Base-by-base conservation (phyloP, 2,797 vertebrate genomes). In the Chaenodraco wilsoni region DNA sequence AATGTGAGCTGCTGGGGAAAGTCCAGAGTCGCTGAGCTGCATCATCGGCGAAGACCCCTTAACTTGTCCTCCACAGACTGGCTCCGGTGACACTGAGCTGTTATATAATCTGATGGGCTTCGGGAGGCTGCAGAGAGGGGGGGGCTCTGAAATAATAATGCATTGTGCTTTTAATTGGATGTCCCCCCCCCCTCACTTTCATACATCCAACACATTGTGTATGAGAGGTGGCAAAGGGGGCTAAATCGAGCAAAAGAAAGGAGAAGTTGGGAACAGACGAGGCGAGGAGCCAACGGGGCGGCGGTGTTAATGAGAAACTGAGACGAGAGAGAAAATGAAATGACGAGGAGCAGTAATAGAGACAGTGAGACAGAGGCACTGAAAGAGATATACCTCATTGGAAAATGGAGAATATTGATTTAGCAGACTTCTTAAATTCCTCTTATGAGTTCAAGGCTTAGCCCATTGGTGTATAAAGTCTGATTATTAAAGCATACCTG, bases 101-200 rank as follows among this genome's bases (percentile, higher is more conserved):
- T 92, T 94, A 91, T 82, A 91, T 93, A 92, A 94, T 90, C 81
- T 83, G 81, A 90, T 87, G 71, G 79, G 85, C 67, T 88, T 80
- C 6, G 8, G 82, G 78, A 84, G 79, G 82, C 33, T 12, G 60
- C 43, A 31, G 51, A 33, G 68, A 51, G 63, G 56, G 78, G 69
- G 50, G 62, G 33, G 74, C 69, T 74, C 79, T 65, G 83, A 87
- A 92, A 92, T 89, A 87, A 91, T 91, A 89, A 93, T 79, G 78
- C 79, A 89, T 91, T 91, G 82, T 88, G 89, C 68, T 90, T 93
- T 94, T 93, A 92, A 94, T 93, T 93, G 89, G 91, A 93, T 92
- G 86, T 85, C 74, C 80, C 56, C 78, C 13, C 16, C 21, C 33
- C 15, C n/a, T 82, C 87, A 85, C 83, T 87, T 90, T 90, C 79